Evolutionary conservation across 2,797 vertebrate genomes (phyloP), one percentile per base, ranked within the genome.

Genomic region (Syngnathus rostellatus): DNA sequence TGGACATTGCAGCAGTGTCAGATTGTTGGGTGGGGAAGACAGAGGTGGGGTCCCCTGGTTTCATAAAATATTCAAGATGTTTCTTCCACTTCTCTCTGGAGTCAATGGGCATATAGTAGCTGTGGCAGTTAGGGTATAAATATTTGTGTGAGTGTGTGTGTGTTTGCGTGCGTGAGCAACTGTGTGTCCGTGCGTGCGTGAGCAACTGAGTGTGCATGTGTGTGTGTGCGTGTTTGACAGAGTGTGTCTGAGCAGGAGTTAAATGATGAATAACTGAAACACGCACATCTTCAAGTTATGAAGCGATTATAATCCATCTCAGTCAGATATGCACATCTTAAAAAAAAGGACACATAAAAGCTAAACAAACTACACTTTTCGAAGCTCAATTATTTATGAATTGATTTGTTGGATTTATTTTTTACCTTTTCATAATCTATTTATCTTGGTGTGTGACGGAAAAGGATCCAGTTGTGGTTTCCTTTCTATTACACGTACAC

Each of bases 31-130:
- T 74, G 75, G 76, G 72, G 71, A 78, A 81, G 81, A 82, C 77
- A 82, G 83, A 86, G 84, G 83, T 89, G 82, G 86, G 82, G 85
- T 85, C 85, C 79, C 92, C 89, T 87, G 90, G 94, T 92, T 94
- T 94, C 93, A 95, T 95, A 93, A 96, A 96, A 96, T 94, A 96
- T 95, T 94, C 93, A 95, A 80, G 83, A 83, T 86, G 78, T 84
- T 87, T 88, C 85, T 79, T 80, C 83, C 81, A 76, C 71, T 81
- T 82, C 80, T 81, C 85, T 86, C 85, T 71, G 70, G 82, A 86
- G 85, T 85, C 83, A 80, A 81, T 75, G 83, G 83, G 83, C 82
- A 85, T 78, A 77, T 77, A 62, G 78, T 72, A 69, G 78, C 69
- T 57, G 67, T 75, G 73, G 74, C 77, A 76, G 85, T 65, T 72